Evolutionary conservation across 2,888 invertebrate genomes (phyloP), one percentile per base, ranked within the genome.

Genomic region (Polyommatus icarus): DNA sequence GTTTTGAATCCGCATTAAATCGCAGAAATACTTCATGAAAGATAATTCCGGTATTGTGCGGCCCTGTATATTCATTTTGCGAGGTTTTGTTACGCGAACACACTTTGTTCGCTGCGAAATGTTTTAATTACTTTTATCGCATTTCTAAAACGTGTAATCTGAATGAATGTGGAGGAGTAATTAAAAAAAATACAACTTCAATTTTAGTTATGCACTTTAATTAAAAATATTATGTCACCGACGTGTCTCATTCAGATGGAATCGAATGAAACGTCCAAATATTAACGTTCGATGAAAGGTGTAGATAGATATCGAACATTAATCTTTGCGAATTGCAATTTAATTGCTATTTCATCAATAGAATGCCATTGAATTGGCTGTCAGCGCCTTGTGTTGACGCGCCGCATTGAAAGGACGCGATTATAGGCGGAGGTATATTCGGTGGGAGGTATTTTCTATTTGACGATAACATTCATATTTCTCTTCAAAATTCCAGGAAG

Each of bases 1-100:
- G 72, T 76, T 78, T 78, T 61, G 57, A 78, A 78, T 79, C 77
- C 78, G 36, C 54, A 77, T 77, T 73, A 73, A 73, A 57, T 73
- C 73, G 73, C 73, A 77, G 50, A 61, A 54, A 20, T 54, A 40
- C 72, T 77, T 77, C 72, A 40, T 77, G 61, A 54, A 72, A 46
- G 59, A 73, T 72, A 77, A 67, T 72, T 61, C 61, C 73, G 73
- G 57, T 73, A 61, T 73, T 57, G 29, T 75, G 24, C 12, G 12
- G 50, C 75, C 46, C 29, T 1, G 20, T 72, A 46, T 72, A n/a
- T 50, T 73, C n/a, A 50, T 54, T 50, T 73, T 50, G 50, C 24
- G 54, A 29, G 10, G 73, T 29, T 24, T 29, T 73, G 24, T 75
- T 75, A 18, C 7, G 24, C 59, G 10, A 61, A 61, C 59, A 59